Base-by-base conservation (phyloP, 2,888 invertebrate species). In the Acanthopleura granulata region DNA sequence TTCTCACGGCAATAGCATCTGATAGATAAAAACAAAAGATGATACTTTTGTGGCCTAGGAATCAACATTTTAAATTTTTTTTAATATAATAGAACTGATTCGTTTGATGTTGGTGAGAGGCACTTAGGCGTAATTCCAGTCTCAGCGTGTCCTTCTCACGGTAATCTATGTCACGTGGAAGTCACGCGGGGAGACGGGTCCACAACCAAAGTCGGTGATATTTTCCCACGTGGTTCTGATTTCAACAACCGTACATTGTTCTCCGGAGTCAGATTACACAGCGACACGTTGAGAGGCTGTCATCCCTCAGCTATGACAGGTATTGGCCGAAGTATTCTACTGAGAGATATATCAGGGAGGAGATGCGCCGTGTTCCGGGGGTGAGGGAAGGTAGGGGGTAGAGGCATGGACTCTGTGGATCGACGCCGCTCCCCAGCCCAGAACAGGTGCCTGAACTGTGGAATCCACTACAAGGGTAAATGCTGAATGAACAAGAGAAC, bases 231-330 rank as follows among this genome's bases (percentile, higher is more conserved):
- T 66, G 66, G 66, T 27, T 66, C 25, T 6, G 16, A 27, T 66
- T 27, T 6, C 27, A 6, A 27, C 18, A 66, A 3, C 22, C 6
- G 16, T 15, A 25, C 29, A 22, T 66, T 18, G 22, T 27, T 66
- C 66, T 66, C 66, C 6, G 25, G 66, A 27, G 66, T 66, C 66
- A 66, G 25, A 66, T 66, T 66, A 66, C 66, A 66, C 66, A 66
- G 25, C 25, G 29, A 66, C 22, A 66, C 18, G 29, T 27, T 27
- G 1, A 27, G 29, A 25, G 66, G 29, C 15, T 27, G 22, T 66
- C 25, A 66, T 66, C 27, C 6, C 22, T 66, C 16, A 66, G 29
- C 66, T 66, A 66, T 66, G 66, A 66, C 29, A 66, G 66, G 25
- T 27, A 66, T 66, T 66, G 29, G 66, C 25, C 16, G 3, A 66